Percentiles rank a stretch among this genome's conserved stretches.
Evolutionary conservation across 2,888 invertebrate genomes (phyloP).

Genomic region (Plagodis pulveraria): DNA sequence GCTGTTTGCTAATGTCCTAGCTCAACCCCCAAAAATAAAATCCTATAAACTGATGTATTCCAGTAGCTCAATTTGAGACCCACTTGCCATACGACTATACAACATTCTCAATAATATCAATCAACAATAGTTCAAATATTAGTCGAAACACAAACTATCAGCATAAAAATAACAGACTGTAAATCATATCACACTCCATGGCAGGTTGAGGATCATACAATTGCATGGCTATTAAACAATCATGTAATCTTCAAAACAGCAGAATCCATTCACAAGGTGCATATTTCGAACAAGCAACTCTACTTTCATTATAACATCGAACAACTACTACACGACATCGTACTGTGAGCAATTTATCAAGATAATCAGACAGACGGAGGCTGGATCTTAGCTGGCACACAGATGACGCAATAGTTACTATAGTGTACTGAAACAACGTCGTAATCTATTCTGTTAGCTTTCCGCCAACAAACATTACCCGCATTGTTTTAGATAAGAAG

Average conservation of each 20-base stretch:
- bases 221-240: too few species aligned
- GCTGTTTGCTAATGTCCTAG: too few species aligned
- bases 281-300: constrained; percentile 39
- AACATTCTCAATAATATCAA: too few species aligned
- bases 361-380: constrained; percentile 39
- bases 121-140: too few species aligned
- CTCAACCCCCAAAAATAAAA: too few species aligned
- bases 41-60: too few species aligned
- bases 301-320: constrained; percentile 50
- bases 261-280: background rate
- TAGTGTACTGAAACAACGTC: background rate
- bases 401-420: background rate
- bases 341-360: constrained; percentile 49
- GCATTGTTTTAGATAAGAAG: constrained; percentile 1
- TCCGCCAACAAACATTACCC: background rate
- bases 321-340: constrained; percentile 28
- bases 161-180: too few species aligned
- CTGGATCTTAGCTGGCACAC: background rate
- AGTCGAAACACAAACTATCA: too few species aligned
- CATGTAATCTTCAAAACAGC: background rate
- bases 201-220: too few species aligned
- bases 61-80: too few species aligned
- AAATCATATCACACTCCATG: too few species aligned
- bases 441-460: background rate
- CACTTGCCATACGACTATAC: too few species aligned